These are phyloP conservation scores for Polypedilum vanderplanki DNA, from an alignment of 1,140 invertebrate species.

Conservation along the genomic window DNA sequence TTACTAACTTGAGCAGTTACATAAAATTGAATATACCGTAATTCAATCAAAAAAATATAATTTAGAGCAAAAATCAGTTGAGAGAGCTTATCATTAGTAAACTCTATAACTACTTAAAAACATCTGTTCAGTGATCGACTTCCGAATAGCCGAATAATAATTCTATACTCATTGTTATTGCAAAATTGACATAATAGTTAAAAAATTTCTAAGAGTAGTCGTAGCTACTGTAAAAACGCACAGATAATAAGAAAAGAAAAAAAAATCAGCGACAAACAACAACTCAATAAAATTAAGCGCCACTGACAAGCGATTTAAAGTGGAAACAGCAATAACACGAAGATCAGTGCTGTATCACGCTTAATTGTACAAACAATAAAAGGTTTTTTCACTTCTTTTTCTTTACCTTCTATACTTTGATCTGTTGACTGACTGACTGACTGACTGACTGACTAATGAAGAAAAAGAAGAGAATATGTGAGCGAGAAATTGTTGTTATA, in stretches of 20 bases:
- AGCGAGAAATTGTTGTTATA: no score
- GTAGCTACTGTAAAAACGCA: no score
- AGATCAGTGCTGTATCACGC: not conserved
- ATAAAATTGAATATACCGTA: constrained; percentile 4
- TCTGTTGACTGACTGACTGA: no score
- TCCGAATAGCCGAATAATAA: not conserved
- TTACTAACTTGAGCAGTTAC: not conserved
- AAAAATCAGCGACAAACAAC: not conserved
- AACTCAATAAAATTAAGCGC: constrained; percentile 2
- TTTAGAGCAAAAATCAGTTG: no score
- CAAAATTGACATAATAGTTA: not conserved
- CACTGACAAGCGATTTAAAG: constrained; percentile 16
- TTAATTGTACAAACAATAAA: constrained; percentile 20
- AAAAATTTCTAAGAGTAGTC: no score
- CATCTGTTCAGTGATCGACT: not conserved
- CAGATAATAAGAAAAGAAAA: no score
- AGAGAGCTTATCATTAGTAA: not conserved
- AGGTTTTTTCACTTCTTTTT: constrained; percentile 1
- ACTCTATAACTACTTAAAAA: not conserved
- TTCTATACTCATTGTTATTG: not conserved
- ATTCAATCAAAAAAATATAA: not conserved
- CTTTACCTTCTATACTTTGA: no score
- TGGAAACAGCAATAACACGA: not conserved
- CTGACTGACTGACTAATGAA: no score
- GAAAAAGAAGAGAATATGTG: no score